Percentiles rank a stretch among this genome's conserved stretches.
Conservation (phyloP, 2,113 vertebrate species). For the Cyprinodon variegatus region DNA sequence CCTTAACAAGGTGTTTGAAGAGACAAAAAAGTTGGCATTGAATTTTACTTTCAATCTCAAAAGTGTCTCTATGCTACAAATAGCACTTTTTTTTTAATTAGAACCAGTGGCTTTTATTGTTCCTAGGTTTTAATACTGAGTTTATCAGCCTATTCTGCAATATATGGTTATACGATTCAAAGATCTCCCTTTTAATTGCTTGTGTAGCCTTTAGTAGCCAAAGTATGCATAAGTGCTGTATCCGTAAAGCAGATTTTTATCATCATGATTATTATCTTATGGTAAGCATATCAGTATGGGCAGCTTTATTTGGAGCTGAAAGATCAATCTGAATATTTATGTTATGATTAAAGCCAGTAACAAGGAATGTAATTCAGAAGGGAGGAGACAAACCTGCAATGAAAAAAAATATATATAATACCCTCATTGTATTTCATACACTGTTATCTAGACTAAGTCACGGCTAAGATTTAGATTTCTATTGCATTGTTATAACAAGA, state of each 20-base stretch:
- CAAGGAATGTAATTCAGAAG: constrained; percentile 1
- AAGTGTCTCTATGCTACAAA: background rate
- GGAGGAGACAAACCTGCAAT: background rate
- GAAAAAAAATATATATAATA: constrained; percentile 11
- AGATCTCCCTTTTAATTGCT: background rate
- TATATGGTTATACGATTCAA: background rate
- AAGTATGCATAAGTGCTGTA: background rate
- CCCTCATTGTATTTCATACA: background rate
- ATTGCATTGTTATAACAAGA: constrained; percentile 5
- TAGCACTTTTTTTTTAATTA: constrained; percentile 3
- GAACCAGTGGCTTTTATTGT: background rate
- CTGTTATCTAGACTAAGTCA: no score
- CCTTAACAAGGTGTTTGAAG: constrained; percentile 1
- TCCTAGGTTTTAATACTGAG: background rate
- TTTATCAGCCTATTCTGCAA: background rate
- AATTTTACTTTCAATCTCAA: no score
- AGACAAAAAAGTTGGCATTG: background rate
- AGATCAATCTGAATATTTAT: constrained; percentile 23
- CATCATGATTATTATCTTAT: constrained; percentile 6
- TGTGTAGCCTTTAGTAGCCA: background rate
- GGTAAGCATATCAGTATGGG: constrained; percentile 6
- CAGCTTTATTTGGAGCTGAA: constrained; percentile 3
- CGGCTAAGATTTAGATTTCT: background rate
- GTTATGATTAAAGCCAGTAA: background rate
- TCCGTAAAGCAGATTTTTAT: background rate